Base-by-base conservation (phyloP, 2,797 vertebrate species). In the Garrulus glandarius region DNA sequence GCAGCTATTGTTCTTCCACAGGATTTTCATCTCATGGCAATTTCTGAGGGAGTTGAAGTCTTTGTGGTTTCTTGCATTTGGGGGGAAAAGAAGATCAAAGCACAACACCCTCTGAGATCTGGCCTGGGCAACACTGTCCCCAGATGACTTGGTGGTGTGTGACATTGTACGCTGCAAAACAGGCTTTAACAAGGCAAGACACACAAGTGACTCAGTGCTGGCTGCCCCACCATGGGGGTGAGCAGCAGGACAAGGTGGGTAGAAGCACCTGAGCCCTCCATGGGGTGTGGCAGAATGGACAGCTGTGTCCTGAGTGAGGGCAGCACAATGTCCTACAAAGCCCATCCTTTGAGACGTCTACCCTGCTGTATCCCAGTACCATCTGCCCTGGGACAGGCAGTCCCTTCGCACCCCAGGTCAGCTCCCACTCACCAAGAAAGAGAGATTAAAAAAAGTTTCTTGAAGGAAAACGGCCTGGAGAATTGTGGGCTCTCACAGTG, bases 1-100 rank as follows among this genome's bases (percentile, higher is more conserved):
- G 53, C 53, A 92, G 92, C 90, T 90, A 95, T 92, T 94, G 93
- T 92, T 92, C 94, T 92, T 90, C 72, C 76, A 85, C 23, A 30
- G 69, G 65, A 83, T 94, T 92, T 94, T 93, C 77, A 84, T 92
- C 74, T 92, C 70, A 30, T 10, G 14, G 88, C 77, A 92, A 10
- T 89, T 95, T 93, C 68, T 84, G 67, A 87, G 59, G 86, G 80
- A 94, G 59, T 22, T 79, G 75, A 79, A 88, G 52, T 21, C 80
- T 93, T 70, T 89, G 93, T 56, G 91, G 93, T 91, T 96, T 96
- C 60, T 92, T 94, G 64, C 53, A 92, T 91, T 94, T 67, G 5
- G 3, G 32, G 44, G 23, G 16, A 30, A 69, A 43, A 84, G 82
- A 88, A 94, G 80, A 91, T 89, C 84, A 91, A 95, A 97, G 85